These are phyloP conservation scores for Proisotoma minuta DNA, from an alignment of 2,888 invertebrate genomes.

Conservation along the genomic window DNA sequence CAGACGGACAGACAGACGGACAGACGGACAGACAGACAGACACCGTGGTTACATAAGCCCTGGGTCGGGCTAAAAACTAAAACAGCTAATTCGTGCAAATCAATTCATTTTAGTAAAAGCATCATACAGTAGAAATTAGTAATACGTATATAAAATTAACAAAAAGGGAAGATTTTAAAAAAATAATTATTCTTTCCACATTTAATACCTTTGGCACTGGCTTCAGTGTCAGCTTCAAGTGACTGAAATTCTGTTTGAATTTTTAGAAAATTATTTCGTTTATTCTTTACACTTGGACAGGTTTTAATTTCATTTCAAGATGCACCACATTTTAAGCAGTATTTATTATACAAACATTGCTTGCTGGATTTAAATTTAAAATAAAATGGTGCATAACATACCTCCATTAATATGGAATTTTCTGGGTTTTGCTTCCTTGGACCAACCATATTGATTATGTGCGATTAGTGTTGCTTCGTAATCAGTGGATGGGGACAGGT, in stretches of 20 bases:
- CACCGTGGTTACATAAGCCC: no score
- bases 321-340: neutral
- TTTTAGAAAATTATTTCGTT: neutral
- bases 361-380: neutral
- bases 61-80: no score
- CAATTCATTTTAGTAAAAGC: no score
- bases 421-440: constrained; percentile 51
- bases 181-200: no score
- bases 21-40: no score
- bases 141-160: no score
- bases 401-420: constrained; percentile 48
- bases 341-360: neutral
- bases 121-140: no score
- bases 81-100: no score
- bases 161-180: no score
- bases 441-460: constrained; percentile 54
- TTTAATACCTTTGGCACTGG: constrained; percentile 36
- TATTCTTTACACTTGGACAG: neutral
- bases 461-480: constrained; percentile 54
- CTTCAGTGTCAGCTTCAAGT: constrained; percentile 31
- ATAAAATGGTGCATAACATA: constrained; percentile 19
- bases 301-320: neutral
- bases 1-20: no score
- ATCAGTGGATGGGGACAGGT: constrained; percentile 50
- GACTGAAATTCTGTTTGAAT: constrained; percentile 33